Evolutionary conservation across 1,140 invertebrate genomes (phyloP).

Genomic region (Drosophila rhopaloa): DNA sequence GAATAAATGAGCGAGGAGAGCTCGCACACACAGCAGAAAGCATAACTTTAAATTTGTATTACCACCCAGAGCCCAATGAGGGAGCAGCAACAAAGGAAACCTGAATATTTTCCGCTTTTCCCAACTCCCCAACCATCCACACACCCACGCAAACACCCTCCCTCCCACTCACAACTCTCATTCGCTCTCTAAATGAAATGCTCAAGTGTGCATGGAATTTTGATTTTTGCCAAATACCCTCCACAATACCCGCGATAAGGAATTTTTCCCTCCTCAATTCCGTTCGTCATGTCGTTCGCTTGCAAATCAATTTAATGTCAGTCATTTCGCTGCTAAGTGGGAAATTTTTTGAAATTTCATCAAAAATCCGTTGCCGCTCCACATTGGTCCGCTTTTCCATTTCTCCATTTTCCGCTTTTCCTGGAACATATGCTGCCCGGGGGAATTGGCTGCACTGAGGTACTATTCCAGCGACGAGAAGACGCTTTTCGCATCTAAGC

Average conservation of each 20-base stretch:
- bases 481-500: conserved; percentile 70
- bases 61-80: conserved; percentile 78
- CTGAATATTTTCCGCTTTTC: conserved; percentile 68
- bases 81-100: conserved; percentile 43
- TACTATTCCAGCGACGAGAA: conserved; percentile 51
- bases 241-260: conserved; percentile 10
- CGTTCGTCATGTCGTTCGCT: conserved; percentile 81
- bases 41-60: conserved; percentile 85
- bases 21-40: conserved; percentile 34
- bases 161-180: conserved; percentile 33
- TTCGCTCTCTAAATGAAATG: conserved; percentile 81
- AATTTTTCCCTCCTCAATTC: conserved; percentile 40
- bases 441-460: conserved; percentile 79
- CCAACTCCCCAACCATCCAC: conserved; percentile 61
- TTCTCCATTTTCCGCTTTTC: conserved; percentile 9
- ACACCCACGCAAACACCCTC: background rate
- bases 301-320: conserved; percentile 85
- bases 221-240: conserved; percentile 72
- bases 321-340: conserved; percentile 81
- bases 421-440: conserved; percentile 76
- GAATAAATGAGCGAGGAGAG: conserved; percentile 65
- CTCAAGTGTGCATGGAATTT: conserved; percentile 84
- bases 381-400: too few relatives aligned
- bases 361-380: conserved; percentile 72
- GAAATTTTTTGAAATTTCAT: conserved; percentile 84